Conservation (phyloP, 53 echinoderm and acorn worm species). For the Patiria pectinifera region DNA sequence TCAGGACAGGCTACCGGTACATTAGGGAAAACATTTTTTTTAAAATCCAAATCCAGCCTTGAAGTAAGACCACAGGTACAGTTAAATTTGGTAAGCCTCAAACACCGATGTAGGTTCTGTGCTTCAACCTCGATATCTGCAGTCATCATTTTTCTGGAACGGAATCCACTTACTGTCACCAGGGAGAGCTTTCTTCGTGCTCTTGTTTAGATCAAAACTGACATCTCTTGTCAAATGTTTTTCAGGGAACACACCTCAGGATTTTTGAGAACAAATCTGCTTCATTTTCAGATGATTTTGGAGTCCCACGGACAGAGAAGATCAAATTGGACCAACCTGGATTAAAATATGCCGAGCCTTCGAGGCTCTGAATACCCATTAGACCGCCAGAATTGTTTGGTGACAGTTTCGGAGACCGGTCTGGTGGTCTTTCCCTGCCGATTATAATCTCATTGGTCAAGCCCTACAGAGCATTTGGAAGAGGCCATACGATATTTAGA, state of each 20-base stretch:
- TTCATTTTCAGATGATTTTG: not conserved
- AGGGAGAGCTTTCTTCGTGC: not conserved
- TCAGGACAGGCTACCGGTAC: too few relatives aligned
- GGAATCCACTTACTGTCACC: not conserved
- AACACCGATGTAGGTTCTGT: too few relatives aligned
- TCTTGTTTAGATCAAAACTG: not conserved
- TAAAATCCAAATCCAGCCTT: too few relatives aligned
- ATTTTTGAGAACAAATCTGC: not conserved
- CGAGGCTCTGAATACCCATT: not conserved
- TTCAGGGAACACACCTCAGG: not conserved
- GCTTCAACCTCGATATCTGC: too few relatives aligned
- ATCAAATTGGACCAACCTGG: not conserved
- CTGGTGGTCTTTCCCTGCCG: not conserved
- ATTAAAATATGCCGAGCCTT: not conserved
- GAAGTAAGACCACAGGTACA: too few relatives aligned
- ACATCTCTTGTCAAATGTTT: not conserved
- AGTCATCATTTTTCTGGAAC: not conserved
- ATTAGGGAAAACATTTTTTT: too few relatives aligned
- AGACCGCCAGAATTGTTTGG: not conserved
- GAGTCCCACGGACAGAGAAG: not conserved
- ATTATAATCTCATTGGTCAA: not conserved
- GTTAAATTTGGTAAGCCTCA: too few relatives aligned
- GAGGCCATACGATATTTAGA: too few relatives aligned
- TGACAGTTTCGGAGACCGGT: not conserved
- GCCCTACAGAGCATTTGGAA: not conserved